These are phyloP conservation scores for Pygoscelis antarcticus DNA, from an alignment of 2,113 vertebrate genomes.

Conservation along the genomic window DNA sequence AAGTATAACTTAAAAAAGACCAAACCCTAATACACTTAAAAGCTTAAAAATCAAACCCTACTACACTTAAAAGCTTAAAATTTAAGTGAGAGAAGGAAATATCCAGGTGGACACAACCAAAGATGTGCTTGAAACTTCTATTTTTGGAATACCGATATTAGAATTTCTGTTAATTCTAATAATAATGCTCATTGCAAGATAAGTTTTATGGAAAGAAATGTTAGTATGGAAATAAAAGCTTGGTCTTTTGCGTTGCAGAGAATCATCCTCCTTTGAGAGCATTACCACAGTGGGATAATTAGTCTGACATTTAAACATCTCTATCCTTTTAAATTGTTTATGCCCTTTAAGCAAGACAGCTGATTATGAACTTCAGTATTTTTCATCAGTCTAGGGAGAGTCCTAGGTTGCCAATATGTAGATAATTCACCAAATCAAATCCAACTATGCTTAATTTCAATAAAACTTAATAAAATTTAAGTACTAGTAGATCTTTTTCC, in stretches of 20 bases:
- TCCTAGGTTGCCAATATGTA: not conserved
- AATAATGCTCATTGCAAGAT: not conserved
- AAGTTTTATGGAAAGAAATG: not conserved
- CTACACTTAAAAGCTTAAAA: not conserved
- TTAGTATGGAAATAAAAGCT: not conserved
- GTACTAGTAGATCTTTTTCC: not conserved
- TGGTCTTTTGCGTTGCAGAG: not conserved
- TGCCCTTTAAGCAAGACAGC: slow-evolving; percentile 15
- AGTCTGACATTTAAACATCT: slow-evolving; percentile 19
- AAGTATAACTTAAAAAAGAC: not conserved
- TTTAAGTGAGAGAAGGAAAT: not conserved
- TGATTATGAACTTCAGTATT: not conserved
- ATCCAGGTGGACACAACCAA: not conserved
- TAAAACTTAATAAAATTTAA: not conserved
- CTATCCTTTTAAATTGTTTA: not conserved
- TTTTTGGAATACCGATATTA: not conserved
- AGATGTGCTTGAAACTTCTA: not conserved
- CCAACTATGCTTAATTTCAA: not conserved
- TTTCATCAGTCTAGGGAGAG: not conserved
- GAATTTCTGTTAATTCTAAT: not conserved
- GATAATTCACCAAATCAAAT: not conserved
- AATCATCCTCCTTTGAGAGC: not conserved
- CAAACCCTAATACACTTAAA: not conserved
- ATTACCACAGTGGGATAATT: slow-evolving; percentile 11
- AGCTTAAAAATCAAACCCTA: not conserved